These are phyloP conservation scores for Rhagophthalmus giganteus DNA, from an alignment of 2,888 invertebrate genomes.

Conservation along the genomic window DNA sequence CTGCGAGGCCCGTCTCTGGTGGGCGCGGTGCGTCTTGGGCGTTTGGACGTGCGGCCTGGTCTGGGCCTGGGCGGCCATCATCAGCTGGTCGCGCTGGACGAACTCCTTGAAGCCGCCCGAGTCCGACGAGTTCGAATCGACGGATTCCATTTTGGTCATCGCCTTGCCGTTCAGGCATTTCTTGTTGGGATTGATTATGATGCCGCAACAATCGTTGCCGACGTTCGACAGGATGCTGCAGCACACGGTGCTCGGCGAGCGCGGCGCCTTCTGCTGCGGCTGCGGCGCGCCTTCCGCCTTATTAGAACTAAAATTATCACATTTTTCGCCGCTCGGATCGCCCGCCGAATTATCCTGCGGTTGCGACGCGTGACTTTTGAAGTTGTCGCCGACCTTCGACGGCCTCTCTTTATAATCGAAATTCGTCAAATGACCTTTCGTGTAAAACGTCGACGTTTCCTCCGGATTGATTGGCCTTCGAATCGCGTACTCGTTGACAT, in stretches of 20 bases:
- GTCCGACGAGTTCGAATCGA: constrained; percentile 55
- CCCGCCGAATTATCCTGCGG: constrained; percentile 2
- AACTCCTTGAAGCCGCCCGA: constrained; percentile 57
- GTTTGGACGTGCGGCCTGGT: constrained; percentile 44
- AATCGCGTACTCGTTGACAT: constrained; percentile 1
- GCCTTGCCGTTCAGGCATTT: constrained; percentile 49
- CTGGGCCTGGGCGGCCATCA: constrained; percentile 35
- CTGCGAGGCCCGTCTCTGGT: constrained; percentile 49
- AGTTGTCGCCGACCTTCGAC: constrained; percentile 3
- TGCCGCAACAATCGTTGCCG: constrained; percentile 55
- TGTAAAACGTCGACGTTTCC: constrained; percentile 15
- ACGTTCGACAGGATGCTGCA: constrained; percentile 55
- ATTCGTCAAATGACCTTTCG: constrained; percentile 7
- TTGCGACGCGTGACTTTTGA: background rate
- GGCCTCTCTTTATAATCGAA: constrained; percentile 9
- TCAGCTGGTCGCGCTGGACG: constrained; percentile 49
- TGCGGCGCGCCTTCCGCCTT: constrained; percentile 39
- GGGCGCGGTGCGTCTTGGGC: constrained; percentile 39
- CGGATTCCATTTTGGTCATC: constrained; percentile 52
- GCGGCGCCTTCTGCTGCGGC: constrained; percentile 47
- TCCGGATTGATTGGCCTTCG: background rate
- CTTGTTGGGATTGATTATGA: constrained; percentile 49
- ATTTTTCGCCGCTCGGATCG: constrained; percentile 44
- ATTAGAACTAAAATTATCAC: constrained; percentile 45
- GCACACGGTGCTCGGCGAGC: constrained; percentile 55